Evolutionary conservation across 2,113 vertebrate species (phyloP).

Genomic region (Syrmaticus mikado): DNA sequence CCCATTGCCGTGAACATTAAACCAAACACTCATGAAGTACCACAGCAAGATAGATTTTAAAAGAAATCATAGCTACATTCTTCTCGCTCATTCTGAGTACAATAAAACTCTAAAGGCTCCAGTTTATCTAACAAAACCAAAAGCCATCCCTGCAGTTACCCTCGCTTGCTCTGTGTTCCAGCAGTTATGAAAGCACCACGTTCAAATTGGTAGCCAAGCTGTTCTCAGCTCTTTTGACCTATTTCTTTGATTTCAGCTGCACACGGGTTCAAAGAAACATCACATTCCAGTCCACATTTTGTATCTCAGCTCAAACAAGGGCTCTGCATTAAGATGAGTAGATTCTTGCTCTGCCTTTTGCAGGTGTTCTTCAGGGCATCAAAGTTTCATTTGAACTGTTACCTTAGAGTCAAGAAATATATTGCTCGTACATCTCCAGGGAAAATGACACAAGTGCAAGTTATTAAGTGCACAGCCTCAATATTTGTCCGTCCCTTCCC

Average conservation of each 20-base stretch:
- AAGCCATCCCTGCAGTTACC: neutral
- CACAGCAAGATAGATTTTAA: neutral
- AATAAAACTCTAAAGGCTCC: neutral
- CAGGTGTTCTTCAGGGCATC: slow-evolving; percentile 46
- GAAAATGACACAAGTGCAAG: slow-evolving; percentile 18
- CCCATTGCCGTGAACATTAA: neutral
- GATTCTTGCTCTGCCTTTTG: neutral
- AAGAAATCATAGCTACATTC: neutral
- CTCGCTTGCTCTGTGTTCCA: neutral
- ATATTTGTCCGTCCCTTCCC: slow-evolving; percentile 46
- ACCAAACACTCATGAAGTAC: neutral
- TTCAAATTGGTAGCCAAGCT: neutral
- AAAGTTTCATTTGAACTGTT: slow-evolving; percentile 44
- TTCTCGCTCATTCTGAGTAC: neutral
- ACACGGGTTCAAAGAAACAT: slow-evolving; percentile 13
- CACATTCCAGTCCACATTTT: neutral
- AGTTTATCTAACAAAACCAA: neutral
- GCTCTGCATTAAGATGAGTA: neutral
- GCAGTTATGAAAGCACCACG: neutral
- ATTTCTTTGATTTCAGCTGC: slow-evolving; percentile 15
- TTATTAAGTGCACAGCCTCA: slow-evolving; percentile 62
- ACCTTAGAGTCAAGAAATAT: slow-evolving; percentile 47
- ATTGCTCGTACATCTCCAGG: slow-evolving; percentile 44
- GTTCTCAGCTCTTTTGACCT: neutral
- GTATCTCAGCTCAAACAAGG: slow-evolving; percentile 17